Conservation (phyloP, 2,888 invertebrate species). For the Dione vanillae region DNA sequence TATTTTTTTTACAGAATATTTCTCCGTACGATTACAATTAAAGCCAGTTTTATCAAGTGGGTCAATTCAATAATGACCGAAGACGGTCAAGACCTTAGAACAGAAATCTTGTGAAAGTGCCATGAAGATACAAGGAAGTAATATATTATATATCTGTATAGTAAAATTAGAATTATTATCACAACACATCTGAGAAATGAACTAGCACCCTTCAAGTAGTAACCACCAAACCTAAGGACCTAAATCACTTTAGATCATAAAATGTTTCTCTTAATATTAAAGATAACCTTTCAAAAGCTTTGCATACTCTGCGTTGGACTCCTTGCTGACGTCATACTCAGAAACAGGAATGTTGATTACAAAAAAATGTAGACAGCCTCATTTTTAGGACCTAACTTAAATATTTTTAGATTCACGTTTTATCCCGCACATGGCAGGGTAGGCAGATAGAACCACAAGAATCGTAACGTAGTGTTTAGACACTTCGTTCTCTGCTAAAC, state of each 20-base stretch:
- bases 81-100: conserved; percentile 16
- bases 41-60: conserved; percentile 38
- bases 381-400: background rate
- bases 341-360: conserved; percentile 11
- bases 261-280: background rate
- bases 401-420: background rate
- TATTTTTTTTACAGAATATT: background rate
- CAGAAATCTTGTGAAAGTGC: background rate
- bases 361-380: conserved; percentile 8
- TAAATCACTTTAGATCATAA: background rate
- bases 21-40: conserved; percentile 29
- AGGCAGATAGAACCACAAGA: too few species aligned
- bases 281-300: conserved; percentile 7
- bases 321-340: conserved; percentile 18
- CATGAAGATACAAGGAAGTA: background rate
- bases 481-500: too few species aligned
- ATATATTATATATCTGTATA: too few species aligned
- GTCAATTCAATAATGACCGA: conserved; percentile 42
- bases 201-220: background rate
- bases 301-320: background rate
- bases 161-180: too few species aligned
- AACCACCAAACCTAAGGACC: background rate
- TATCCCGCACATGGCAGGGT: too few species aligned
- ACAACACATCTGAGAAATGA: too few species aligned
- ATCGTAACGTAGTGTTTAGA: too few species aligned